Evolutionary conservation across 92 coral and sea anemone genomes (phyloP).

Genomic region (Galaxea fascicularis): DNA sequence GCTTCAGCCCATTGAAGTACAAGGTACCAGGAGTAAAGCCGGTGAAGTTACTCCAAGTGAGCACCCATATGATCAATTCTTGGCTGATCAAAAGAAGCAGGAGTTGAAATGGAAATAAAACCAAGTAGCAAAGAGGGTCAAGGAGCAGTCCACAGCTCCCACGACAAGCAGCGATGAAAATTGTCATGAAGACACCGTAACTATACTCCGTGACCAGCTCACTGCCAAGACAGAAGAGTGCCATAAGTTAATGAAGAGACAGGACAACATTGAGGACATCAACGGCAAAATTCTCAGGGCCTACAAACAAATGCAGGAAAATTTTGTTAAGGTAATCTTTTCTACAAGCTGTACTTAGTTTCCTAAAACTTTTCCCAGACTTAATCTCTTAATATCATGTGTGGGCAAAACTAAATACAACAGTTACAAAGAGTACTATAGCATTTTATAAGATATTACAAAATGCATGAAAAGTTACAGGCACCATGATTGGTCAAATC

Average conservation of each 20-base stretch:
- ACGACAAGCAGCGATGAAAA: not conserved
- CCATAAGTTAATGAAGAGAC: not conserved
- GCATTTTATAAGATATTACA: not conserved
- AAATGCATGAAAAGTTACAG: not conserved
- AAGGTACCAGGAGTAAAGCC: not conserved
- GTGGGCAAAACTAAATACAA: not conserved
- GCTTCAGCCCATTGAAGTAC: not conserved
- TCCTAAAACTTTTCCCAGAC: not conserved
- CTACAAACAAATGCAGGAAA: conserved; percentile 29
- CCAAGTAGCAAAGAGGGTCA: not conserved
- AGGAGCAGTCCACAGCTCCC: conserved; percentile 2
- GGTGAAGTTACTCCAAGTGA: too few relatives aligned
- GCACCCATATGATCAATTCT: not conserved
- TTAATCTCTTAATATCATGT: not conserved
- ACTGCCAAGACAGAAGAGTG: conserved; percentile 22
- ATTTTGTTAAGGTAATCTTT: conserved; percentile 11
- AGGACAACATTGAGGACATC: not conserved
- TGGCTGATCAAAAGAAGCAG: not conserved
- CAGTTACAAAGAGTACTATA: too few relatives aligned
- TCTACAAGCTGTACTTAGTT: too few relatives aligned
- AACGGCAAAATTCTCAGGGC: not conserved
- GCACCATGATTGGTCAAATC: too few relatives aligned
- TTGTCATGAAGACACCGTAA: not conserved
- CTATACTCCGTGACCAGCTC: conserved; percentile 20
- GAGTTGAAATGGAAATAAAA: not conserved